Conservation (phyloP, 2,888 invertebrate genomes). For the Thymelicus lineola region DNA sequence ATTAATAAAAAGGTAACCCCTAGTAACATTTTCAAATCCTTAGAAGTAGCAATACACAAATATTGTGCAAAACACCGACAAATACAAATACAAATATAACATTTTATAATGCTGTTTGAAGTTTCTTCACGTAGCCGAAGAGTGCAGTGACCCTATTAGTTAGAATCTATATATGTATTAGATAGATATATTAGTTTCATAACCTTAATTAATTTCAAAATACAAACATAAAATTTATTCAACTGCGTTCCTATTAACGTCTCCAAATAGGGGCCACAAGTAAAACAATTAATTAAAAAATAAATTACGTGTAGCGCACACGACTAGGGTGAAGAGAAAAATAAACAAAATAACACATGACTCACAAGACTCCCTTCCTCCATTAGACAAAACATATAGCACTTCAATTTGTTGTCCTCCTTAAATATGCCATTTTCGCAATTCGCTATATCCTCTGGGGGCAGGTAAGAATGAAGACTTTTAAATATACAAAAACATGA, state of each 20-base stretch:
- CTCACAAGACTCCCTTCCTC: constrained; percentile 82
- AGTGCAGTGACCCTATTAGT: no score
- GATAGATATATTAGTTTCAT: no score
- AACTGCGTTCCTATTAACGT: constrained; percentile 38
- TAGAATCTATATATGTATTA: no score
- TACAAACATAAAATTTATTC: constrained; percentile 45
- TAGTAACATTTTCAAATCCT: no score
- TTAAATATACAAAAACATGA: constrained; percentile 71
- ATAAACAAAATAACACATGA: constrained; percentile 68
- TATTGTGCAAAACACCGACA: no score
- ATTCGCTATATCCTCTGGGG: constrained; percentile 83
- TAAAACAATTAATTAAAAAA: constrained; percentile 30
- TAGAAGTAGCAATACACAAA: no score
- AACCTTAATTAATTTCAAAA: no score
- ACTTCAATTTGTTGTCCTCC: constrained; percentile 82
- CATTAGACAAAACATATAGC: constrained; percentile 83
- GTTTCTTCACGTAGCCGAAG: no score
- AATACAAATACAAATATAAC: no score
- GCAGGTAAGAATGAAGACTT: constrained; percentile 74
- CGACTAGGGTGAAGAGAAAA: constrained; percentile 37
- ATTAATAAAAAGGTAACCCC: no score
- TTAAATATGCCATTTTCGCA: constrained; percentile 85
- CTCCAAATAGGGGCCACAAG: constrained; percentile 39
- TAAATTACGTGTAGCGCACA: constrained; percentile 16
- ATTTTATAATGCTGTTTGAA: no score